Conservation (phyloP, 2,888 invertebrate species). For the Zhuqinia jingwanae region DNA sequence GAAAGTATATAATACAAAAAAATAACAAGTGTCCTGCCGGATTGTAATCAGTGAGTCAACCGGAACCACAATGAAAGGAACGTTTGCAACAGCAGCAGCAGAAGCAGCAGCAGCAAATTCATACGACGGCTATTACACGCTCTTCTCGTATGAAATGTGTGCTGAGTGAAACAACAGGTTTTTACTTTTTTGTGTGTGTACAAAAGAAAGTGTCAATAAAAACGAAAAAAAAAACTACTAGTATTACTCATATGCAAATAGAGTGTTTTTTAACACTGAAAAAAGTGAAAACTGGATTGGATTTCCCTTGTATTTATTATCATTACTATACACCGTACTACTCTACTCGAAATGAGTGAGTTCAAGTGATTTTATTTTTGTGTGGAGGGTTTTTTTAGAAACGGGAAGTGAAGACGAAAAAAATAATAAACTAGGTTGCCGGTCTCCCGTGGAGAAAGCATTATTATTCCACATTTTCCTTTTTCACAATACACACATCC, state of each 20-base stretch:
- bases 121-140: not conserved
- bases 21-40: conserved; percentile 44
- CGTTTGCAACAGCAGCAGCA: conserved; percentile 18
- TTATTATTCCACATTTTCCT: conserved; percentile 47
- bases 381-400: not conserved
- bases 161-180: conserved; percentile 41
- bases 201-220: conserved; percentile 33
- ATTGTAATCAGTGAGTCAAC: conserved; percentile 49
- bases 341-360: conserved; percentile 7
- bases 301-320: not conserved
- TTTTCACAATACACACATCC: conserved; percentile 3
- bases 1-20: conserved; percentile 43
- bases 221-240: not conserved
- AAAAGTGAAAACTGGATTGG: conserved; percentile 7
- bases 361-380: conserved; percentile 26
- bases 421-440: conserved; percentile 44
- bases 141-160: not conserved
- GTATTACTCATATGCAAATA: not conserved
- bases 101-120: too few species aligned
- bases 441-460: conserved; percentile 64
- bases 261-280: not conserved
- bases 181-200: conserved; percentile 10
- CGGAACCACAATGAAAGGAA: conserved; percentile 44
- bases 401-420: conserved; percentile 7
- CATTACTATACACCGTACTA: not conserved